Evolutionary conservation across 2,113 vertebrate genomes (phyloP), one percentile per base, ranked within the genome.

Genomic region (Agapornis roseicollis): DNA sequence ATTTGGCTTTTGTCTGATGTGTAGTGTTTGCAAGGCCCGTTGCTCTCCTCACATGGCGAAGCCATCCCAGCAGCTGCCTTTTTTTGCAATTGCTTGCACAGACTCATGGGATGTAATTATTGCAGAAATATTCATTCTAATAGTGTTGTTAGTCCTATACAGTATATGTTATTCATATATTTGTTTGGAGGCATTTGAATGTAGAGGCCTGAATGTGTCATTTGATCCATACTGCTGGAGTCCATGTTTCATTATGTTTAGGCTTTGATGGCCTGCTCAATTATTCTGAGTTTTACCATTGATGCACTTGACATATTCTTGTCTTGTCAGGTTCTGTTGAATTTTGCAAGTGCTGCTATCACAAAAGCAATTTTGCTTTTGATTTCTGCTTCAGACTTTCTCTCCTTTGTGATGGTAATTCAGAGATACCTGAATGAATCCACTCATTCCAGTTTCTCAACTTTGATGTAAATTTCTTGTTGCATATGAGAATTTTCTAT

Each of bases 391-490:
- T 90, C 88, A 86, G 64, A 60, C 28, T 88, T 88, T 80, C 42
- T 69, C 47, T 78, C 28, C 60, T 92, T 96, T 96, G 83, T 93
- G 83, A 90, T 92, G 80, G 10, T 93, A 94, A 94, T 96, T 88
- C 39, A 55, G 50, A 88, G 39, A 61, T 90, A 90, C 66, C 66
- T 71, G 68, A 92, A 86, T 86, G 77, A 93, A 93, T 88, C 13
- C 60, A 80, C 77, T 78, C 46, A 88, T 82, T 94, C 52, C 80
- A 76, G 70, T 89, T 94, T 73, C 76, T 78, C 55, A 90, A 70
- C 90, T 93, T 95, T 94, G 80, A 95, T 94, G 76, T 74, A 84
- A 70, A 94, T 93, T 94, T 92, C 68, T 93, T 74, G 37, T 80
- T 92, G 31, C 2, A 0, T 92, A 50, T 73, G 55, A 80, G 58